Base-by-base conservation (phyloP, 2,113 vertebrate genomes). In the Lonchura striata region DNA sequence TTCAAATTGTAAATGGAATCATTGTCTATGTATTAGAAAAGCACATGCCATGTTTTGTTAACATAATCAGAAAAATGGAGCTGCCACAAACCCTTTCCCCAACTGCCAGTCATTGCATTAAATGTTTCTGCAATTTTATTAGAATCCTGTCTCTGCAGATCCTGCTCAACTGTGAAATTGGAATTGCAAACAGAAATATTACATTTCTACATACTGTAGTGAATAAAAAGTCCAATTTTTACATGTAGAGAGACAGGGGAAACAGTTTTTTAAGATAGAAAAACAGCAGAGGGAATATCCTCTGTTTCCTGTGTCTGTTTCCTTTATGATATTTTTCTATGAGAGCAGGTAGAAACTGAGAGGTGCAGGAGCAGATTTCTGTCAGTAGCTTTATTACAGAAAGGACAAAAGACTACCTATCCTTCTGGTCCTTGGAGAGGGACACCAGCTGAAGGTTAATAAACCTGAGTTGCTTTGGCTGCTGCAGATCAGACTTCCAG, bases 91-190 rank as follows among this genome's bases (percentile, higher is more conserved):
- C 64, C 59, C 96, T 97, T 97, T 97, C 83, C 69, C 96, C 95
- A 97, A 97, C 98, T 98, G 98, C 95, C 98, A 98, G 95, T 98
- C 98, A 98, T 80, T 97, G 95, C 96, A 95, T 98, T 98, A 98
- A 98, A 97, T 92, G 97, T 92, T 97, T 97, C 97, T 97, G 97
- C 96, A 95, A 88, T 98, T 98, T 97, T 98, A 98, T 98, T 98
- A 97, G 92, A 97, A 98, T 97, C 97, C 96, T 98, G 96, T 96
- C 97, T 97, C 97, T 98, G 95, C 92, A 98, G 96, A 97, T 98
- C 92, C 97, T 95, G 96, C 92, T 98, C 98, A 97, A 93, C 98
- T 98, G 98, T 98, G 98, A 98, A 98, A 98, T 98, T 98, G 97
- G 97, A 98, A 98, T 96, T 97, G 97, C 96, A 98, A 98, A 98